These are phyloP conservation scores for Pseudolaguvia tuberculata DNA, from an alignment of 2,113 vertebrate genomes.

Conservation along the genomic window DNA sequence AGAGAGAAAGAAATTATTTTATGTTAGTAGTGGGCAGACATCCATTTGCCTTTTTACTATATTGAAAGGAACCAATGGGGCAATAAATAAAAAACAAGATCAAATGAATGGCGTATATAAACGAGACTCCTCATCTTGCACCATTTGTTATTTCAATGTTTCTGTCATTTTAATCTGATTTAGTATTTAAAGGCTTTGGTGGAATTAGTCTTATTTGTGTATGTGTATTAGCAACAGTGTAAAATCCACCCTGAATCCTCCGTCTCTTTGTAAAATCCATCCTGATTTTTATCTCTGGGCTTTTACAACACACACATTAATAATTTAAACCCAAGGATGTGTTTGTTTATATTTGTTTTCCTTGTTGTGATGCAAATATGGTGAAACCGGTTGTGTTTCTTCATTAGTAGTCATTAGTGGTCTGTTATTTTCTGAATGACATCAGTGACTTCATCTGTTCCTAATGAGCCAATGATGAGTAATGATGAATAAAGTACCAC, in stretches of 20 bases:
- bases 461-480: constrained; percentile 19
- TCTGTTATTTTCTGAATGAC: constrained; percentile 17
- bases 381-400: constrained; percentile 11
- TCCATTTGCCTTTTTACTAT: neutral
- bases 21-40: neutral
- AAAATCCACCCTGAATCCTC: neutral
- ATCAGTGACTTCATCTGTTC: constrained; percentile 9
- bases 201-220: neutral
- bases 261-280: too few relatives aligned
- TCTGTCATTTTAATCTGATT: neutral
- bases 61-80: neutral
- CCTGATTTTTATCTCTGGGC: neutral
- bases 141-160: neutral
- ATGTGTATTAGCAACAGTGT: neutral
- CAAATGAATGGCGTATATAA: neutral
- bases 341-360: neutral
- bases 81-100: neutral
- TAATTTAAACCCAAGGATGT: neutral
- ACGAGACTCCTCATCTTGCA: neutral
- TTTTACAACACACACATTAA: neutral
- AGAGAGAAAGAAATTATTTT: neutral
- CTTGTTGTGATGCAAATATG: constrained; percentile 7
- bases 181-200: neutral
- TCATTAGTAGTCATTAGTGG: constrained; percentile 29
- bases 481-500: constrained; percentile 13